Evolutionary conservation across 2,113 vertebrate species (phyloP).

Genomic region (Propithecus coquereli): DNA sequence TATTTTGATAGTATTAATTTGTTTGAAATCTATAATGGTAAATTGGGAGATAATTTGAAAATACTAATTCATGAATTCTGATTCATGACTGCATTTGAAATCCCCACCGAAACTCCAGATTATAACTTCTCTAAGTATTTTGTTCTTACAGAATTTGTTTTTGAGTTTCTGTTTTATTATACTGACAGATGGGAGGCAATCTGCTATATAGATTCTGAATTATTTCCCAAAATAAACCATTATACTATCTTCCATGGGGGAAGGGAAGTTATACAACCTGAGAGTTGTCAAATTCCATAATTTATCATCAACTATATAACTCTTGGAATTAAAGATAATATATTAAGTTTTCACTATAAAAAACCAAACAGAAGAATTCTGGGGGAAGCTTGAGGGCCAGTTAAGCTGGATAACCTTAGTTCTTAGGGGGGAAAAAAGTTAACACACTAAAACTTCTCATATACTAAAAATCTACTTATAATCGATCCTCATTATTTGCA

Average conservation of each 20-base stretch:
- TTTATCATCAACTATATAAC: background rate
- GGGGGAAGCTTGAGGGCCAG: background rate
- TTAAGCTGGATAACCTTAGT: background rate
- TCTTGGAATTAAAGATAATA: background rate
- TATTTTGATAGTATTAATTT: background rate
- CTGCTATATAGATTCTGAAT: background rate
- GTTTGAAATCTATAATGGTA: background rate
- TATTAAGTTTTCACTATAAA: background rate
- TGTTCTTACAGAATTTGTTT: background rate
- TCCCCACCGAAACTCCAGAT: background rate
- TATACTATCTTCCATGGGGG: background rate
- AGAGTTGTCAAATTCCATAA: background rate
- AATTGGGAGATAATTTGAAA: constrained; percentile 17
- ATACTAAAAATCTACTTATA: background rate
- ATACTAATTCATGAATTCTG: constrained; percentile 24
- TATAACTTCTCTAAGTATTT: background rate
- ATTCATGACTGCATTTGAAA: background rate
- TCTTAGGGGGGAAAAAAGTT: background rate
- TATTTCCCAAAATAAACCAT: background rate
- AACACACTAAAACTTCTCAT: background rate
- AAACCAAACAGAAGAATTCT: background rate
- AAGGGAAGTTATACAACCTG: background rate
- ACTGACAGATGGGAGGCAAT: background rate
- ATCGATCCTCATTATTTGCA: background rate
- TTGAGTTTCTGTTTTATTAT: background rate